Base-by-base conservation (phyloP, 1,140 invertebrate genomes). In the Drosophila auraria region DNA sequence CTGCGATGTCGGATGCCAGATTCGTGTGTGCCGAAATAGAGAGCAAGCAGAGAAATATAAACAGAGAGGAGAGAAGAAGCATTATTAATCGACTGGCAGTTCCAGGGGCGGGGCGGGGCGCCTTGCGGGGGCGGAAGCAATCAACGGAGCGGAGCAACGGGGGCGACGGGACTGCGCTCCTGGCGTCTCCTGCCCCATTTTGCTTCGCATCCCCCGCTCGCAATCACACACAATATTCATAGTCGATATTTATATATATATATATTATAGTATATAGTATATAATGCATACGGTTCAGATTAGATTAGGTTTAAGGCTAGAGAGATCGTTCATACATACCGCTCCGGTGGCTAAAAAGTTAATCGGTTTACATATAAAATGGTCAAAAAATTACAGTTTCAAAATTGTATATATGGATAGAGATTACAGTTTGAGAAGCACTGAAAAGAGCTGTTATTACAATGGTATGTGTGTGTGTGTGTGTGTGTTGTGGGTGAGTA, bases 1-100 rank as follows among this genome's bases (percentile, higher is more conserved):
- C 98, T 99, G 94, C 50, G 27, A 30, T 5, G 30, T 23, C 15
- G 17, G 56, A 25, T 38, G 20, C 6, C 17, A 17, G 36, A 12
- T 57, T 57, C 36, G 17, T 63, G 63, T 51, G 51, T 61, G 78
- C 61, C 71, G 82, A 59, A 86, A 86, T 40, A 57, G 82, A 86
- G 54, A 86, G 81, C 83, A 86, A 80, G 75, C 73, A 87, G 73
- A 87, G 73, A 89, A 80, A 87, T 87, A 78, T 89, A 83, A 74
- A 84, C 80, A 62, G 61, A 72, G 76, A 68, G 62, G 68, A 61
- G 60, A 65, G 56, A 50, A 64, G 70, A 27, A 60, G 65, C 83
- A 78, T 87, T 87, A 65, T 87, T 71, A 87, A 83, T 70, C n/a
- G 56, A 49, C 5, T 42, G 44, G 25, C 53, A 57, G 14, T 33